A percentile compares a stretch with the other conserved stretches of the same genome.
Conservation (phyloP, 2,888 invertebrate species). For the Tetranychus piercei region DNA sequence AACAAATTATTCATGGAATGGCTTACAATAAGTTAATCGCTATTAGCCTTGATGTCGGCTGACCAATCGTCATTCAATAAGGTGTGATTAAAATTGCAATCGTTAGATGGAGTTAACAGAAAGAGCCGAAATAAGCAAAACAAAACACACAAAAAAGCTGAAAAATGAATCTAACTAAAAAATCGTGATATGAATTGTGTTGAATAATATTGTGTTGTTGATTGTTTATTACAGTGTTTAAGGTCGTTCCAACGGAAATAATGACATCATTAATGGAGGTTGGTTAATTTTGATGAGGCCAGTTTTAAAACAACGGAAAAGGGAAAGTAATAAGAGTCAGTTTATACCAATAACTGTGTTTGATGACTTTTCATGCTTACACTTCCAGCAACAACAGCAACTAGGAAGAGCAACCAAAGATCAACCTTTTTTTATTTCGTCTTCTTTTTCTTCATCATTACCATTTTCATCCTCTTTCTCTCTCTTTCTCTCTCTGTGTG, state of each 20-base stretch:
- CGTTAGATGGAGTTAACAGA: neutral
- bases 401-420: neutral
- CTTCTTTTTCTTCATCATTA: neutral
- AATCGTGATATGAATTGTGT: neutral
- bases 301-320: neutral
- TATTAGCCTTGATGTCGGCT: no score
- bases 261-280: neutral
- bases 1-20: no score
- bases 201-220: neutral
- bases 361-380: neutral
- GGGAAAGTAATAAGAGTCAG: neutral
- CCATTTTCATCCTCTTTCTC: neutral
- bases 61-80: neutral
- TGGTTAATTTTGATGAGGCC: neutral
- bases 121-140: no score
- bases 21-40: no score
- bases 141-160: neutral
- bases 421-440: neutral
- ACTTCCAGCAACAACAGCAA: neutral
- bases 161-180: neutral
- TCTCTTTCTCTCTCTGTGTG: neutral
- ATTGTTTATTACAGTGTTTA: neutral
- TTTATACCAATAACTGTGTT: neutral
- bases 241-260: neutral
- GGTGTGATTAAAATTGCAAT: neutral